Conservation (phyloP, 2,888 invertebrate species). For the Spatulosminthurus flaviceps region DNA sequence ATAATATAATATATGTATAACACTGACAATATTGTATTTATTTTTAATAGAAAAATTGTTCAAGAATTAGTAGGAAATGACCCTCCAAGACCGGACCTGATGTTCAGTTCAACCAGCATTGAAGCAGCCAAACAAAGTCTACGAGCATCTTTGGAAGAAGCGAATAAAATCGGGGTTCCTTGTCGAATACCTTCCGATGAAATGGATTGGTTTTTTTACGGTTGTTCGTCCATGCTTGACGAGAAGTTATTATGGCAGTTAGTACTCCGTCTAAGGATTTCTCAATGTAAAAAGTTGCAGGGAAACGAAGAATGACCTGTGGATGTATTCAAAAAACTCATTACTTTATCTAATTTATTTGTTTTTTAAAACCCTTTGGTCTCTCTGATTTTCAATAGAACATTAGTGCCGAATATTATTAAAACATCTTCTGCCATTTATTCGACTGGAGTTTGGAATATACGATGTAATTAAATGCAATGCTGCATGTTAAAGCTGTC, state of each 20-base stretch:
- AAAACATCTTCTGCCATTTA: too few relatives aligned
- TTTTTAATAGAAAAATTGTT: constrained; percentile 23
- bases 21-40: neutral
- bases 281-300: constrained; percentile 28
- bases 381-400: too few relatives aligned
- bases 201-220: constrained; percentile 22
- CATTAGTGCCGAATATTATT: too few relatives aligned
- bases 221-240: constrained; percentile 7
- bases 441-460: too few relatives aligned
- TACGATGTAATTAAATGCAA: too few relatives aligned
- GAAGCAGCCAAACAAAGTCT: constrained; percentile 30
- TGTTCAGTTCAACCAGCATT: constrained; percentile 12
- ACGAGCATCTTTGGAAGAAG: constrained; percentile 32
- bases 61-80: constrained; percentile 28
- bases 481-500: too few relatives aligned
- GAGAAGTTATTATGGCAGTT: constrained; percentile 40
- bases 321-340: too few relatives aligned
- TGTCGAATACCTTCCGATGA: constrained; percentile 15
- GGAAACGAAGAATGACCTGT: constrained; percentile 30
- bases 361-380: too few relatives aligned
- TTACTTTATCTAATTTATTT: too few relatives aligned
- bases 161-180: constrained; percentile 19
- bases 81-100: neutral
- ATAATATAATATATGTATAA: constrained; percentile 15
- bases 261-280: constrained; percentile 27